These are phyloP conservation scores for Falco naumanni DNA, from an alignment of 2,797 vertebrate genomes.

Conservation along the genomic window DNA sequence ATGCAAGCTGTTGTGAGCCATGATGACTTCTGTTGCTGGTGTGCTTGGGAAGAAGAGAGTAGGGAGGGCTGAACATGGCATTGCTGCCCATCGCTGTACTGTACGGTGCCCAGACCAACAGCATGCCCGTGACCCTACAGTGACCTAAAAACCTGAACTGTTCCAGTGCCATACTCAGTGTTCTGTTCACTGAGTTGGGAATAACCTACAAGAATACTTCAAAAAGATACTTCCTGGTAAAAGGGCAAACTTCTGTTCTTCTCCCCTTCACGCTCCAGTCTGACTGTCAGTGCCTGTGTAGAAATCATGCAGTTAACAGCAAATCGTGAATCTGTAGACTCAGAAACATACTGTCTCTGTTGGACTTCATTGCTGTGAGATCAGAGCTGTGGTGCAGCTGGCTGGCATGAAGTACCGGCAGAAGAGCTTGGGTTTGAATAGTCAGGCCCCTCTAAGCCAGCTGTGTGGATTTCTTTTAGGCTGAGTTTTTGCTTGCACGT, in stretches of 20 bases:
- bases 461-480: not conserved
- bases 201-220: not conserved
- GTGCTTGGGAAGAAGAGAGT: not conserved
- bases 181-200: not conserved
- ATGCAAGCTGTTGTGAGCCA: not conserved
- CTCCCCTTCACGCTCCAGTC: not conserved
- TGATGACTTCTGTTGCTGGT: not conserved
- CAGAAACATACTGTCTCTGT: not conserved
- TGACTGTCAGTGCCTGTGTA: not conserved
- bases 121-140: not conserved
- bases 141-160: not conserved
- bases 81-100: not conserved
- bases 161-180: accelerated
- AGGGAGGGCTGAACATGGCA: not conserved
- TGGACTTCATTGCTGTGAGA: not conserved
- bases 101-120: accelerated
- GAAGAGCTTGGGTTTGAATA: not conserved
- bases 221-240: not conserved
- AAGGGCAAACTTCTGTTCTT: not conserved
- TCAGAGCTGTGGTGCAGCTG: not conserved
- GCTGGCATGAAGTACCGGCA: not conserved
- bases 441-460: not conserved
- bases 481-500: not conserved
- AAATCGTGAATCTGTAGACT: not conserved
- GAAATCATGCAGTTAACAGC: not conserved